Evolutionary conservation across 2,888 invertebrate genomes (phyloP).

Genomic region (Malachius bipustulatus): DNA sequence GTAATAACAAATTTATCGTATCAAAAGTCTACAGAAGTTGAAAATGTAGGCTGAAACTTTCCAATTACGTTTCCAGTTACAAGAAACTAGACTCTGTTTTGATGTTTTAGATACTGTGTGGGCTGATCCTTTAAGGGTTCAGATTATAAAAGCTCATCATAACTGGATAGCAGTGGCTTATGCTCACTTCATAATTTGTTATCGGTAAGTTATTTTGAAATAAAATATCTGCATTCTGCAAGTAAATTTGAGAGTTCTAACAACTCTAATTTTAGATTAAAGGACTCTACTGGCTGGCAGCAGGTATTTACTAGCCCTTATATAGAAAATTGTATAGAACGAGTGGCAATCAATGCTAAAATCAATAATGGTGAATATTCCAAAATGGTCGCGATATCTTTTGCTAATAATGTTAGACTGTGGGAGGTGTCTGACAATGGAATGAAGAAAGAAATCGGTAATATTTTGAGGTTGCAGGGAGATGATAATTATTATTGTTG

Average conservation of each 20-base stretch:
- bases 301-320: slow-evolving; percentile 87
- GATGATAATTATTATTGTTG: slow-evolving; percentile 5
- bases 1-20: too few relatives aligned
- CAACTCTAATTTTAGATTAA: slow-evolving; percentile 46
- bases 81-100: too few relatives aligned
- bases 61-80: too few relatives aligned
- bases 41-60: too few relatives aligned
- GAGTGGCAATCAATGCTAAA: slow-evolving; percentile 78
- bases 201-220: slow-evolving; percentile 49
- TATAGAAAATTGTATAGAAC: slow-evolving; percentile 78
- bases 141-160: slow-evolving; percentile 92
- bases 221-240: slow-evolving; percentile 4
- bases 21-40: too few relatives aligned
- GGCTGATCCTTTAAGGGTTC: slow-evolving; percentile 78
- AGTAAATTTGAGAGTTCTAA: slow-evolving; percentile 4
- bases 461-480: slow-evolving; percentile 14
- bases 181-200: slow-evolving; percentile 90
- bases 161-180: slow-evolving; percentile 97
- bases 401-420: slow-evolving; percentile 60
- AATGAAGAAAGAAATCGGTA: slow-evolving; percentile 58
- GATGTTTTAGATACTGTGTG: slow-evolving; percentile 38
- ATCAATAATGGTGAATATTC: slow-evolving; percentile 46
- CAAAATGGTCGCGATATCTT: slow-evolving; percentile 77
- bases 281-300: slow-evolving; percentile 96
- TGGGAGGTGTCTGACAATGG: slow-evolving; percentile 75